Base-by-base conservation (phyloP, 1,140 invertebrate genomes). In the Micrasema minimum region DNA sequence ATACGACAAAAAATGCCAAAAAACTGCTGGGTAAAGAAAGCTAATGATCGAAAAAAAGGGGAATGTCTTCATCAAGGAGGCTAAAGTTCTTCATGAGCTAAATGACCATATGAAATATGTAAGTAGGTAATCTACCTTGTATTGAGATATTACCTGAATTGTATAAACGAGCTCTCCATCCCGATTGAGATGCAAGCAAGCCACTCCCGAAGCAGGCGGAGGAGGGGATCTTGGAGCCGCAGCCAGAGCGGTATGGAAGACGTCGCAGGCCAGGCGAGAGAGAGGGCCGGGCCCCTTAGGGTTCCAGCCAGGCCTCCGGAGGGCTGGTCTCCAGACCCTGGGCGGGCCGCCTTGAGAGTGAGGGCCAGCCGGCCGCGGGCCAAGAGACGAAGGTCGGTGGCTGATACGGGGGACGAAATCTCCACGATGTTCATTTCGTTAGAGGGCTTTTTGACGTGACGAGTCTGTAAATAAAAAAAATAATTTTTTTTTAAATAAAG, bases 211-310 rank as follows among this genome's bases (percentile, higher is more conserved):
- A 14, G 74, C 38, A 1, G 62, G 26, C 11, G 67, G 35, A 16
- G 10, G 81, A 78, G 2, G 78, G 4, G 79, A 74, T 66, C 87
- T 82, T 76, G 84, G 77, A 69, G 46, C 31, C 66, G 87, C 70
- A 48, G 87, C 82, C 7, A 93, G 77, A 0, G 90, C 79, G 0
- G 90, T 87, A 74, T 94, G 92, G 78, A 93, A 94, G 45, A 95
- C 85, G 79, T 96, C 93, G 77, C 93, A 95, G 6, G 90, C 89
- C 1, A 89, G 88, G 64, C 90, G 87, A 9, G 92, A 90, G 92
- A 90, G 5, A 89, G 84, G 4, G 94, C 88, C 11, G 82, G 80
- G 0, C 93, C 92, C 53, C 86, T 84, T 10, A 92, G 77, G 85
- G 84, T 12, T n/a, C n/a, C 26, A 31, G 7, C 26, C 26, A 4